These are phyloP conservation scores for Nixonia krombeini DNA, from an alignment of 1,140 invertebrate species.

Conservation along the genomic window DNA sequence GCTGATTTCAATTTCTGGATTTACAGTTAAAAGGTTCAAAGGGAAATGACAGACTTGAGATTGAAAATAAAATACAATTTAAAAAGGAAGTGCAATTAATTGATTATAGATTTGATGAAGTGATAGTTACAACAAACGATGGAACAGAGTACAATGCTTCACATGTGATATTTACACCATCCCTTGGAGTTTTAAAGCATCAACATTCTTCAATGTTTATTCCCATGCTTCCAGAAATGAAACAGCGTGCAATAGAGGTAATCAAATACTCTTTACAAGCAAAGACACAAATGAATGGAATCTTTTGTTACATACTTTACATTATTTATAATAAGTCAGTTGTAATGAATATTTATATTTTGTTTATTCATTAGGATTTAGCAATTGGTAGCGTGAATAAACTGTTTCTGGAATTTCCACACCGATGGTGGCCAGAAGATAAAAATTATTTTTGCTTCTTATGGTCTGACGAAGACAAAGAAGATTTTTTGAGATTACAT, in stretches of 20 bases:
- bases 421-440: conserved; percentile 75
- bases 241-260: conserved; percentile 55
- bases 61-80: conserved; percentile 55
- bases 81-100: conserved; percentile 59
- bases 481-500: conserved; percentile 47
- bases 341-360: conserved; percentile 4
- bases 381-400: conserved; percentile 77
- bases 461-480: conserved; percentile 72
- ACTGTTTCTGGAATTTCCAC: conserved; percentile 80
- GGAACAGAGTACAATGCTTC: conserved; percentile 55
- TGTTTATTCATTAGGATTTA: conserved; percentile 62
- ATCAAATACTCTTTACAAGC: conserved; percentile 22
- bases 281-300: not conserved
- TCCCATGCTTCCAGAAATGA: conserved; percentile 59
- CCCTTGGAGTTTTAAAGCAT: conserved; percentile 71
- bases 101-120: conserved; percentile 51
- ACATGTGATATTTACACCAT: conserved; percentile 70
- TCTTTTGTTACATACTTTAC: not conserved
- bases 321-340: too few relatives aligned
- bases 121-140: conserved; percentile 58
- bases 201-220: conserved; percentile 61
- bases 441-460: conserved; percentile 68
- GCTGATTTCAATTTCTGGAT: too few relatives aligned
- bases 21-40: not conserved
- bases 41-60: not conserved